Base-by-base conservation (phyloP, 2,113 vertebrate species). In the Mus musculus region DNA sequence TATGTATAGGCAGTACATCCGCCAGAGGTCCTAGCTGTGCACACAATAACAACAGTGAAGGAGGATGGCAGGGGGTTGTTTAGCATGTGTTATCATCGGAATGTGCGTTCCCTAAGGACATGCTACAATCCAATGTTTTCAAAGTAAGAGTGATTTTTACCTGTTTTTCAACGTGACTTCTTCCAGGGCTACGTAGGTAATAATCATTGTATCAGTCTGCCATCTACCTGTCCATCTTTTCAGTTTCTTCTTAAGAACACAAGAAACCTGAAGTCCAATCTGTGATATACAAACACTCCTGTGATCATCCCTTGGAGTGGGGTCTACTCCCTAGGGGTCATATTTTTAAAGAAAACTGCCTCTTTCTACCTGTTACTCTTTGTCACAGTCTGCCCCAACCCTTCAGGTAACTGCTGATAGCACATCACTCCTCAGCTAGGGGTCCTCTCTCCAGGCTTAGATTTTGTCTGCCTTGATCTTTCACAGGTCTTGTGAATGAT, bases 41-140 rank as follows among this genome's bases (percentile, higher is more conserved):
- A 56, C n/a, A 85, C 75, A 90, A 84, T 20, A 78, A 84, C 86
- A 52, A 91, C 22, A 85, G 6, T 52, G 49, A 67, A 49, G 73
- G 30, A 65, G 19, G 26, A 86, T 46, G 42, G 5, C 2, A 69
- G n/a, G 7, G 77, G 24, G n/a, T 85, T 73, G 5, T 65, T 96
- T 69, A 76, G 33, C 63, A 81, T 39, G 30, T 90, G 28, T 80
- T 90, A 90, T 76, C 71, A 30, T 9, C 39, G 84, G 65, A 92
- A 89, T 30, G 49, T 88, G 8, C 87, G 52, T 87, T 89, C 73
- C 92, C 59, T 89, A 71, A 63, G 42, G 67, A 17, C 4, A 17
- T 85, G 49, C 42, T 36, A 75, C 22, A 91, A 67, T 42, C 88
- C 90, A 96, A 6, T 86, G 30, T 77, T 95, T 75, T 87, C 61